These are phyloP conservation scores for Acrobasis consociella DNA, from an alignment of 2,888 invertebrate genomes.

Conservation along the genomic window DNA sequence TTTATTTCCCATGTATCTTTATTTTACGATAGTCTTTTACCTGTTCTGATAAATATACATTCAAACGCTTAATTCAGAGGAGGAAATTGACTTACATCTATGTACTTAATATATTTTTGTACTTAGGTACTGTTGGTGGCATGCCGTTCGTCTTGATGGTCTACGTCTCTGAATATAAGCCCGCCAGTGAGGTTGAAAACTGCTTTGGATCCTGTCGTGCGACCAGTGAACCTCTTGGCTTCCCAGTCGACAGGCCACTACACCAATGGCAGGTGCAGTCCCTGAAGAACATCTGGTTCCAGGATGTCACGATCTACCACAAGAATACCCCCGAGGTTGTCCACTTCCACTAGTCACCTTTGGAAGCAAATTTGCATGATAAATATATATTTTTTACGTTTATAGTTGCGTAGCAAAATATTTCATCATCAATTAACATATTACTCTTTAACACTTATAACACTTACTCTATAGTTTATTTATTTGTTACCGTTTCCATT, in stretches of 20 bases:
- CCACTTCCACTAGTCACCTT: slow-evolving; percentile 28
- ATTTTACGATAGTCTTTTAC: too few relatives aligned
- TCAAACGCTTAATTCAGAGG: too few relatives aligned
- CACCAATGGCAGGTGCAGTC: slow-evolving; percentile 55
- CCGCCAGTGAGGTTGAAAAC: too few relatives aligned
- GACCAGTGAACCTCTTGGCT: slow-evolving; percentile 79
- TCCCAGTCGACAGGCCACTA: slow-evolving; percentile 81
- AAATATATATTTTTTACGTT: background rate
- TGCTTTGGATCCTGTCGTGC: slow-evolving; percentile 62
- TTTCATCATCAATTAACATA: too few relatives aligned
- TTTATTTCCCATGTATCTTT: too few relatives aligned
- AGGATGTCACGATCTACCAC: slow-evolving; percentile 80
- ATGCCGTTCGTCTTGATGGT: slow-evolving; percentile 84
- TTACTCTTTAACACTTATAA: too few relatives aligned
- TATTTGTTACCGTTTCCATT: too few relatives aligned
- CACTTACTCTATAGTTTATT: too few relatives aligned
- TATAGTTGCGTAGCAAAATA: background rate
- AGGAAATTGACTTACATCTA: too few relatives aligned
- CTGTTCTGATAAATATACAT: too few relatives aligned
- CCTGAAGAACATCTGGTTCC: slow-evolving; percentile 72
- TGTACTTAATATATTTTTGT: slow-evolving; percentile 17
- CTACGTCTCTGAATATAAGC: slow-evolving; percentile 58
- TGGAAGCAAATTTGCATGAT: background rate
- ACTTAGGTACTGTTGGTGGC: slow-evolving; percentile 72
- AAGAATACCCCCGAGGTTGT: slow-evolving; percentile 66